phyloP scores from a whole-genome alignment of 2,888 invertebrate species.

The Melanotus villosus region DNA sequence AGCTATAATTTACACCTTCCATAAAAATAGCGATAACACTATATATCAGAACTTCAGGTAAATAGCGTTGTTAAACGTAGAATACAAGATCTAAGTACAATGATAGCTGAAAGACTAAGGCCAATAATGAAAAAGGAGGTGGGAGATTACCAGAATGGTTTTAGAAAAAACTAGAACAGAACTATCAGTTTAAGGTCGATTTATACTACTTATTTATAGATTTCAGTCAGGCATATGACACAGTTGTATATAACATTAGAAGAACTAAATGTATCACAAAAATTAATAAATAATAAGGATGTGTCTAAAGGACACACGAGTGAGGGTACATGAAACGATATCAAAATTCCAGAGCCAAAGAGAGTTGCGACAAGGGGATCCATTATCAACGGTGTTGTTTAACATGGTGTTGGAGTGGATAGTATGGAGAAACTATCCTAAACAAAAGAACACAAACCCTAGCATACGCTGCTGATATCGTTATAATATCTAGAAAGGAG shows the following conservation, averaged over 20 bases:
- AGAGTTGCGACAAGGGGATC: neutral
- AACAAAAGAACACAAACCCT: neutral
- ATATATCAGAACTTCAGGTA: no score
- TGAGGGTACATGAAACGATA: neutral
- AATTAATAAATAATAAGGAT: slow-evolving; percentile 4
- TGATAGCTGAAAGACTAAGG: neutral
- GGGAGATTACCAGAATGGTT: slow-evolving; percentile 1
- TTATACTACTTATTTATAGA: neutral
- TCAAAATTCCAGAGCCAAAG: no score
- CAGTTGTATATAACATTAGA: no score
- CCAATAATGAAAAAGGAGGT: neutral
- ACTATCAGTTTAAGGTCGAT: neutral
- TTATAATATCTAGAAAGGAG: no score
- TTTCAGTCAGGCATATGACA: slow-evolving; percentile 12
- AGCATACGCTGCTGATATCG: no score
- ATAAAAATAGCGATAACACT: no score
- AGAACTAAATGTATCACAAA: no score
- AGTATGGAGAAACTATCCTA: neutral
- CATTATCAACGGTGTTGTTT: slow-evolving; percentile 4
- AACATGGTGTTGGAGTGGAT: neutral
- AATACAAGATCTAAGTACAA: neutral
- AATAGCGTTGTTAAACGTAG: no score
- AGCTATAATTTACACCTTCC: no score
- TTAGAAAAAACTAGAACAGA: neutral
- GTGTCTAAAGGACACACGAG: neutral